Evolutionary conservation across 35 echinoderm and acorn worm species (phyloP), one percentile per base, ranked within the genome.

Genomic region (Amphiura filiformis): DNA sequence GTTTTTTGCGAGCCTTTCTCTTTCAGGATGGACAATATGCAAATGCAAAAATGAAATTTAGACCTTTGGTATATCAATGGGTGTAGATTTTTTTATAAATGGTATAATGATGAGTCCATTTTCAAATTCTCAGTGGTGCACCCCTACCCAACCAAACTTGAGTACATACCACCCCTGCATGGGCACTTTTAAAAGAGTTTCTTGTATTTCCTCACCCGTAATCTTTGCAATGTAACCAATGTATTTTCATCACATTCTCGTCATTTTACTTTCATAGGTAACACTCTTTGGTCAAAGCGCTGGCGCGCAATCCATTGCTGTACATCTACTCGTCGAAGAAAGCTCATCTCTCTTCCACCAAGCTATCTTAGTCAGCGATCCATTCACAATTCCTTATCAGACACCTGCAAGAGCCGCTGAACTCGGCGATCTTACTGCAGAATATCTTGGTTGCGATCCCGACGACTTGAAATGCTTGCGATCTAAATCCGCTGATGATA

Each of bases 251-350:
- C 44, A 52, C 44, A 11, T 70, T 86, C 3, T 76, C 38, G 5
- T 76, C 75, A 1, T 32, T 18, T 78, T 26, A 41, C 41, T 47
- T 47, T 47, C 41, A 70, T 70, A 93, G 91, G 42, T 93, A 17
- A 93, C 91, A 13, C 42, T 93, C 1, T 81, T 87, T 41, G 91
- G 91, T 32, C 91, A 93, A 79, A 93, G 91, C 39, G 91, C 91
- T 23, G 91, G 91, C 33, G 79, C 84, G 1, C 76, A 93, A 82
- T 93, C 91, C 1, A 57, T 89, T 23, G 44, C 86, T 1, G 11
- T 88, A 30, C 91, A 93, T 84, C 41, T 88, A 34, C 32, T 80
- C 17, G 78, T 81, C 26, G 20, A 32, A 20, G 39, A 78, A 38
- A 81, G 33, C 36, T 34, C 31, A 30, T 42, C 78, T 35, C 75